Evolutionary conservation across 2,113 vertebrate species (phyloP).

Genomic region (Thunnus maccoyii): DNA sequence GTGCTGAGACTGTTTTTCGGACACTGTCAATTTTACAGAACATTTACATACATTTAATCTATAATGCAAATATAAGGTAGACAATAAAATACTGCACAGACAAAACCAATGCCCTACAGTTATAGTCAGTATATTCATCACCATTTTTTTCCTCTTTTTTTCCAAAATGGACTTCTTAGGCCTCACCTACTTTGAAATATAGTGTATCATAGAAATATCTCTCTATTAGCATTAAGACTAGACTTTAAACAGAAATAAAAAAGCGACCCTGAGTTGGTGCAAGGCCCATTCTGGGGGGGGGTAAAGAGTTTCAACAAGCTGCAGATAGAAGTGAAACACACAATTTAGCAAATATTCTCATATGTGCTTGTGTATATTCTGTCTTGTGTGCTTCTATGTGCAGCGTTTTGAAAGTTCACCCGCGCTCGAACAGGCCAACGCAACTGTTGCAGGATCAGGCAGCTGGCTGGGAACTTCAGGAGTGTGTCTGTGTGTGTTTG

Average conservation of each 20-base stretch:
- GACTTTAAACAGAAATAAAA: slow-evolving; percentile 26
- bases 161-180: not conserved
- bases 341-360: not conserved
- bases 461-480: not conserved
- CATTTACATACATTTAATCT: not conserved
- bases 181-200: not conserved
- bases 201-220: slow-evolving; percentile 14
- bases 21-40: not conserved
- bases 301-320: slow-evolving; percentile 36
- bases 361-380: slow-evolving; percentile 2
- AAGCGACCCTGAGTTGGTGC: slow-evolving; percentile 61
- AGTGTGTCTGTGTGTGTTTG: slow-evolving; percentile 8
- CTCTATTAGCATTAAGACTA: slow-evolving; percentile 1
- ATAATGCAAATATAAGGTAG: not conserved
- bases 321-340: slow-evolving; percentile 33
- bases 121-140: not conserved
- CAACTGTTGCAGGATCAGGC: slow-evolving; percentile 46
- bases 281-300: not conserved
- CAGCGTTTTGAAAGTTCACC: slow-evolving; percentile 41
- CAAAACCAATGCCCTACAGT: not conserved
- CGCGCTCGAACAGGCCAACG: slow-evolving; percentile 24
- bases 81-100: not conserved
- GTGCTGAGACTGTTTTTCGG: slow-evolving; percentile 38
- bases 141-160: not conserved
- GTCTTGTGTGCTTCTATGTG: slow-evolving; percentile 8